Evolutionary conservation across 2,797 vertebrate species (phyloP), one percentile per base, ranked within the genome.

Genomic region (Rhinella marina): DNA sequence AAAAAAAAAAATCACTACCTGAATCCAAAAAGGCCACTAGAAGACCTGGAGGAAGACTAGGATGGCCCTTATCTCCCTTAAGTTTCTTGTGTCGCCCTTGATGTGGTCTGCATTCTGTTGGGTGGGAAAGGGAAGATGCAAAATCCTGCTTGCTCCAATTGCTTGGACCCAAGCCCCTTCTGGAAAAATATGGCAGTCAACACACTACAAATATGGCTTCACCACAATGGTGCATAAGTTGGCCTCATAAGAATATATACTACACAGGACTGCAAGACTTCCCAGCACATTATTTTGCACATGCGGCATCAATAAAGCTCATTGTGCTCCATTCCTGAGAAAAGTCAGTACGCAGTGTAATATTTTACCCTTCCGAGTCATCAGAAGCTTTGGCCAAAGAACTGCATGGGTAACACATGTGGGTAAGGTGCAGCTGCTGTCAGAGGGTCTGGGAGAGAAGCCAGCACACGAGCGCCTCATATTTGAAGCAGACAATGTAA

Each of bases 401-500:
- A 23, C 61, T 64, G 61, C 14, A 66, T 10, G 19, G 59, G 27
- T 62, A 64, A 41, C 23, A 17, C 29, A 64, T 8, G 80, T 17
- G 52, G 48, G 81, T 21, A 82, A 50, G 64, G 32, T 64, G 70
- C 41, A 17, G 9, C 70, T 82, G 86, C 70, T 54, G 68, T 82
- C 66, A 52, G 17, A 50, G 54, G 25, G 4, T 23, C 59, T 17
- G 57, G 72, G 72, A 87, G 25, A 83, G 25, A 41, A 82, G 70
- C 86, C 70, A 83, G 59, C 27, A 76, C 64, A 82, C 13, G 32
- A 72, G 32, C 54, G 29, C n/a, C 16, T 81, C 48, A 52, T 61
- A 81, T 59, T 64, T 82, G 79, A 17, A 77, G 41, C 21, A 83
- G 81, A 83, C 86, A 87, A 66, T 32, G 86, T 82, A 82, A 62